Conservation (phyloP, 2,797 vertebrate genomes). For the Oryzias dopingdopingensis region DNA sequence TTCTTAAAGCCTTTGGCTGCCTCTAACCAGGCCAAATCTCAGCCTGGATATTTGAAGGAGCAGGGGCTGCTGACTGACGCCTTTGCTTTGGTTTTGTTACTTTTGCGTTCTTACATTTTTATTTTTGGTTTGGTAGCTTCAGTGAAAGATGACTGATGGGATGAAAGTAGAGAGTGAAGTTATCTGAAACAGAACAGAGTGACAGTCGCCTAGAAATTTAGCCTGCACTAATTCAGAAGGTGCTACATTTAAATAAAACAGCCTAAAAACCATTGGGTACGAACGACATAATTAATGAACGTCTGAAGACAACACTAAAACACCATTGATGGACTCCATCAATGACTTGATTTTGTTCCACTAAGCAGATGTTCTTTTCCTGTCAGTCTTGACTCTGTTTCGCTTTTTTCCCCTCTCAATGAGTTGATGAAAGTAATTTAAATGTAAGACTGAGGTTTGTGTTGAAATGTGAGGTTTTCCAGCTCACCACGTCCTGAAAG, state of each 20-base stretch:
- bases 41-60: constrained; percentile 58
- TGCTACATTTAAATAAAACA: constrained; percentile 39
- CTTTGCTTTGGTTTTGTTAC: constrained; percentile 72
- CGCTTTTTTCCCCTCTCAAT: constrained; percentile 8
- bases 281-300: constrained; percentile 11
- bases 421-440: constrained; percentile 4
- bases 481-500: constrained; percentile 38
- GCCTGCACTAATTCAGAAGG: constrained; percentile 28
- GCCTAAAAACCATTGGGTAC: constrained; percentile 9
- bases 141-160: constrained; percentile 61
- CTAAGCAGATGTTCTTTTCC: constrained; percentile 2
- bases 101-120: constrained; percentile 5
- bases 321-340: background rate
- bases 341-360: too few species aligned
- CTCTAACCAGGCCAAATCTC: constrained; percentile 53
- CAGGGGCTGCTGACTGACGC: constrained; percentile 87
- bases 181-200: constrained; percentile 27
- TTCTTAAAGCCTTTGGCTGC: constrained; percentile 76
- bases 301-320: constrained; percentile 10
- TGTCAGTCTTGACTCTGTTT: constrained; percentile 10
- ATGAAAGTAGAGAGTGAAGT: constrained; percentile 41
- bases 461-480: constrained; percentile 11
- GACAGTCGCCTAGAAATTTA: constrained; percentile 35
- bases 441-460: constrained; percentile 3
- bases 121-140: constrained; percentile 69